Conservation (phyloP, 1,140 invertebrate species). For the Cotesia glomerata region DNA sequence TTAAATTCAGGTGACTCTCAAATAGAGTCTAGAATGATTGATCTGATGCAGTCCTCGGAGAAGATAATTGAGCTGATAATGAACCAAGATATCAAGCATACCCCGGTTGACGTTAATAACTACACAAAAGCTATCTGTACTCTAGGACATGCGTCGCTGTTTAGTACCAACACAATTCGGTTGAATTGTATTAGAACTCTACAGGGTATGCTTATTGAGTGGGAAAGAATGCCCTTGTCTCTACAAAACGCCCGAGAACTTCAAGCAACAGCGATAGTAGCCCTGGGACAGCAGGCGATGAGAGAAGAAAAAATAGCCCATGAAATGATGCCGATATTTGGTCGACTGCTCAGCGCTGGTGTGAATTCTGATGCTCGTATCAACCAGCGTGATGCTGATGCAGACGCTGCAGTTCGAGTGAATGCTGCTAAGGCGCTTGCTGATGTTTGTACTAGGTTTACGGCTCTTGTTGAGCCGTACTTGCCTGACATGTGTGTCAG, state of each 20-base stretch:
- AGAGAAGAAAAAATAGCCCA: slow-evolving; percentile 54
- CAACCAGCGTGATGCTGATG: neutral
- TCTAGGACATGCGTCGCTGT: slow-evolving; percentile 52
- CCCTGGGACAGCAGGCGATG: slow-evolving; percentile 54
- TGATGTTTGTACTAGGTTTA: slow-evolving; percentile 71
- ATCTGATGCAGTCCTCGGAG: slow-evolving; percentile 49
- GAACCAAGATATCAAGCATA: slow-evolving; percentile 34
- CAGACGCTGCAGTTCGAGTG: slow-evolving; percentile 62
- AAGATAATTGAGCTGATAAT: slow-evolving; percentile 45
- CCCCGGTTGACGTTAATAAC: slow-evolving; percentile 22
- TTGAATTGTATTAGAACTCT: slow-evolving; percentile 48
- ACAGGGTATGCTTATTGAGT: slow-evolving; percentile 50
- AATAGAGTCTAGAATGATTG: slow-evolving; percentile 37
- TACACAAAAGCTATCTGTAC: slow-evolving; percentile 53
- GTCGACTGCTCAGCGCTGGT: slow-evolving; percentile 44
- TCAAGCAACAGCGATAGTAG: slow-evolving; percentile 45
- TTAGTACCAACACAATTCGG: slow-evolving; percentile 46
- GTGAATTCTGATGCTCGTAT: neutral
- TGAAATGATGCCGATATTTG: slow-evolving; percentile 55
- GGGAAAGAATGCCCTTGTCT: slow-evolving; percentile 42
- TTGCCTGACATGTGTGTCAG: slow-evolving; percentile 68
- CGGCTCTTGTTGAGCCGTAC: slow-evolving; percentile 68
- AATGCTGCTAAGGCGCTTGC: slow-evolving; percentile 70
- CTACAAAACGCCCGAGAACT: slow-evolving; percentile 41
- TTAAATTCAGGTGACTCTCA: slow-evolving; percentile 31